Evolutionary conservation across 2,113 vertebrate genomes (phyloP), one percentile per base, ranked within the genome.

Genomic region (Camelus bactrianus): DNA sequence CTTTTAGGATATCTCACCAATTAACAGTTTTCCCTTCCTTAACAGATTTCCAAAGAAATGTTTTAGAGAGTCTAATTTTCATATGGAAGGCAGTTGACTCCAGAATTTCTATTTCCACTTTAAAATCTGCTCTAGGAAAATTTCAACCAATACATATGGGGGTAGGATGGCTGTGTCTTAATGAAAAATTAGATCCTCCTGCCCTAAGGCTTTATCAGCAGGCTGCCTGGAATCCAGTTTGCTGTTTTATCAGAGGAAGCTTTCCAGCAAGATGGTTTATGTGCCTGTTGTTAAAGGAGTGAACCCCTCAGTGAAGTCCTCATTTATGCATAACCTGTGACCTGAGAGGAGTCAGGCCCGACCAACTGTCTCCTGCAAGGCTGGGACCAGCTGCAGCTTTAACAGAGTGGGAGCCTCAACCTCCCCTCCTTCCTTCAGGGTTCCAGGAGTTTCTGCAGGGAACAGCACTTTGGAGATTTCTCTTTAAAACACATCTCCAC

Each of bases 151-250:
- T 30, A 56, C 22, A 89, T 17, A 77, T 32, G 54, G 52, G 52
- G 28, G 89, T 56, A 80, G 67, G 76, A 79, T 58, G 64, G 46
- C 17, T 67, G 5, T 76, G 50, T 95, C 76, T 92, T 91, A 69
- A 73, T 82, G 80, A 97, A 83, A 92, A 92, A 81, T 75, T 84
- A 96, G 85, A 65, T 94, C 62, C 42, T 93, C 62, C 76, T 89
- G 85, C 65, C 58, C 88, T n/a, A 24, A 38, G 8, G 20, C 28
- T 84, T 92, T 84, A 77, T 83, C 76, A 94, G 65, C 50, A 95
- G 67, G 64, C 81, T 88, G 58, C 42, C 91, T 81, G 54, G 65
- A 96, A 87, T 67, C 72, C 28, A 77, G 30, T 22, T 56, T 86
- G 70, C 91, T 88, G 17, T 76, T 93, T 96, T 84, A 95, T 88